Base-by-base conservation (phyloP, 2,797 vertebrate species). In the Rhynchotus rufescens region DNA sequence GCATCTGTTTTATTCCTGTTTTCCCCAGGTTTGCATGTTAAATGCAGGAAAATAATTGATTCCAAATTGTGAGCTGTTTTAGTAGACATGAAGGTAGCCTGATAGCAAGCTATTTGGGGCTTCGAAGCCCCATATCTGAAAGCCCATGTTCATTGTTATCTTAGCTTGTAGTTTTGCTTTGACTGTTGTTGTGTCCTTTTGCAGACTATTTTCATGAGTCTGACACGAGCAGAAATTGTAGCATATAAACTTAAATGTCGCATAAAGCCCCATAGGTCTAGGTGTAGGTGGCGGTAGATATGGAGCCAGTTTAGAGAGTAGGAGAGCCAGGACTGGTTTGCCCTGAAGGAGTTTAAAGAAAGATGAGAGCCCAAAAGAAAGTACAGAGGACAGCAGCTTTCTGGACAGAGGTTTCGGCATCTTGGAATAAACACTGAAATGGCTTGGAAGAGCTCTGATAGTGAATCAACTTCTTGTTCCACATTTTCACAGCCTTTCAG, bases 301-400 rank as follows among this genome's bases (percentile, higher is more conserved):
- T n/a, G 21, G 16, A 34, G 25, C 1, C 1, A 62, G 25, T 1
- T 0, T 45, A 34, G 6, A 45, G n/a, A 74, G 3, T 12, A 10
- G 54, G 36, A 72, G 61, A 77, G 15, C 68, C 42, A 64, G 34
- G 9, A 28, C 13, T 85, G 47, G 36, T 82, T 54, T 90, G 73
- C 23, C 26, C 59, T 83, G 45, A 32, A 76, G 56, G 28, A 85
- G 3, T 56, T 7, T 8, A 65, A 22, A 0, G 3, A 44, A 15
- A 69, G 25, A 42, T 84, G 66, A 78, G 59, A 89, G 21, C 4
- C 32, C 22, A 77, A 78, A 73, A 32, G 3, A 0, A 79, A 56
- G 16, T 44, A 11, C 16, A n/a, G 36, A 71, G 45, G 51, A 38
- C 15, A 57, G 11, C 1, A 7, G 30, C 47, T 49, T 49, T 49